Conservation (phyloP, 2,797 vertebrate genomes). For the Melopsittacus undulatus region DNA sequence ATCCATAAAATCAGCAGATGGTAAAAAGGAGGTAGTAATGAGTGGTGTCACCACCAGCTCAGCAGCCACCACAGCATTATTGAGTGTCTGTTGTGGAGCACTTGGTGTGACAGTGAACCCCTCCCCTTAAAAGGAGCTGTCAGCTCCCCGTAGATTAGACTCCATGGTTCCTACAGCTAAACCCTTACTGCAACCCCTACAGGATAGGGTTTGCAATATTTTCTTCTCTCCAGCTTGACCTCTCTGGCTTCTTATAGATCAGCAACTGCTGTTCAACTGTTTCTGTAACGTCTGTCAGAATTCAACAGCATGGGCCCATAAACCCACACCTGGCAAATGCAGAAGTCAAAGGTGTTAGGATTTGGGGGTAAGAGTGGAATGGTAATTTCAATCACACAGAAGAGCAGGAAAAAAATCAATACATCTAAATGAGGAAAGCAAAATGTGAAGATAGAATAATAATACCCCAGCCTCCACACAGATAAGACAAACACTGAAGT, state of each 20-base stretch:
- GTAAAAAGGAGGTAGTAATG: neutral
- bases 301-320: neutral
- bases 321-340: neutral
- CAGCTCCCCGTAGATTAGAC: neutral
- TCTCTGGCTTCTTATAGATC: neutral
- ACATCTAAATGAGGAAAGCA: neutral
- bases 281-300: neutral
- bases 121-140: neutral
- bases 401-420: conserved; percentile 3
- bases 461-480: neutral
- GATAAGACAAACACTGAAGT: neutral
- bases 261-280: neutral
- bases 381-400: neutral
- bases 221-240: neutral
- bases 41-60: neutral
- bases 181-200: neutral
- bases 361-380: neutral
- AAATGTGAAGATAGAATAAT: neutral
- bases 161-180: neutral
- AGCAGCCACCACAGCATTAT: accelerated
- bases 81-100: neutral
- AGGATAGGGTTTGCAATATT: neutral
- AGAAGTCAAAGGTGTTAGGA: neutral
- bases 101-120: accelerated
- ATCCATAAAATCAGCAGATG: neutral